Evolutionary conservation across 2,113 vertebrate genomes (phyloP), one percentile per base, ranked within the genome.

Genomic region (Pandion haliaetus): DNA sequence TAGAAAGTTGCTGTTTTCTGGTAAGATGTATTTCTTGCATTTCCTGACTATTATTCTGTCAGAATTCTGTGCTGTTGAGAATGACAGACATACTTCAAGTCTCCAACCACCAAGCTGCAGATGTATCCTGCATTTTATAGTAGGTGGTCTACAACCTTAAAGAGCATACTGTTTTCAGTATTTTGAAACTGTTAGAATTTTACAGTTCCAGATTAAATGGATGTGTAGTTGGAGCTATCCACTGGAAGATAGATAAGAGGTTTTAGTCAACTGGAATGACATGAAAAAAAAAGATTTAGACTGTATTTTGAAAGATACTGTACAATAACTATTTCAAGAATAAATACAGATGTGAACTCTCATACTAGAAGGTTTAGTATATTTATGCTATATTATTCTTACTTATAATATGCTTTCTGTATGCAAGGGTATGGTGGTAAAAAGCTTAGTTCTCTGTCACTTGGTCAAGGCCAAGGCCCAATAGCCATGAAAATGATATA

Each of bases 391-490:
- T 84, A 23, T 78, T 79, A 19, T 91, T 34, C 9, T 70, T 23
- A 31, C 47, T 65, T 82, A 12, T 12, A 34, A 25, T 29, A 40
- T 29, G 12, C 25, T 80, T 87, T 90, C 29, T 92, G 2, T 71
- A 55, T 59, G 57, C 96, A 99, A 99, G 99, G 99, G 18, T 99
- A 98, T 17, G 97, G 98, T 5, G 98, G 98, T 14, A 95, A 98
- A 89, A 99, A 98, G 95, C 98, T 99, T 78, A 98, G 98, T 57
- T 99, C 99, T 32, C 97, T 99, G 50, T 99, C 99, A 50, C 98
- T 99, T 90, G 99, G 99, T 57, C 99, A 99, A 98, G 99, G 99
- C 84, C 99, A 99, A 97, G 99, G 99, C 31, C 99, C 99, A 5
- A 99, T 99, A 54, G 99, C 99, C 13, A 98, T 99, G 98, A 98